Base-by-base conservation (phyloP, 2,113 vertebrate species). In the Neogale vison region DNA sequence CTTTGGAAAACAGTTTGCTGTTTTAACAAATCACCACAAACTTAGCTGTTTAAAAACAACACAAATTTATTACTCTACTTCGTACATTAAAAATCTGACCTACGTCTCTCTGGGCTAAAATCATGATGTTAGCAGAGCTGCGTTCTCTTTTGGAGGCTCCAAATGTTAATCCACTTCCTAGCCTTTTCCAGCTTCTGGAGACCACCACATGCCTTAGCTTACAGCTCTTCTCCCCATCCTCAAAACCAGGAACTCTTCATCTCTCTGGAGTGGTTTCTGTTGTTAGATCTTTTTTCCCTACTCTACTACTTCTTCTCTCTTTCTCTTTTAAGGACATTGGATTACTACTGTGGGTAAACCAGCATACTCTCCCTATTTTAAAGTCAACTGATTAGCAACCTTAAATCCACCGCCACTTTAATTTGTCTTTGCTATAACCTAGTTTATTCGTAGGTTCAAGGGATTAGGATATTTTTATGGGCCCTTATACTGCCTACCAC, bases 381-480 rank as follows among this genome's bases (percentile, higher is more conserved):
- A 92, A 90, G 14, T 67, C 14, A 87, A 11, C 9, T 96, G 69
- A 95, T 83, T 83, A 95, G 71, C 52, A 87, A 92, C 29, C 42
- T 92, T 63, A 94, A 87, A 74, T 69, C 21, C 71, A 72, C 55
- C 65, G 72, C 45, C 90, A 86, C 29, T 86, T 88, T 84, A 89
- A 91, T 65, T 96, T 79, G 85, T 36, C 31, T 93, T 77, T 96
- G 80, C 74, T 36, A 1, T 79, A 96, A 95, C 42, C 57, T 93
- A 85, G 85, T 82, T 90, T 93, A 95, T 55, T 95, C 71, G 82
- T 20, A 92, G 31, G 21, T 89, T 90, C 67, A 45, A 82, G 20
- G 55, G 7, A 96, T 82, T 23, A 95, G 59, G 36, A n/a, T 26
- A 93, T 87, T 39, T 88, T 74, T 45, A 21, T 65, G n/a, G 29